These are phyloP conservation scores for Coecobrya sp. DNA, from an alignment of 2,888 invertebrate genomes.

Conservation along the genomic window DNA sequence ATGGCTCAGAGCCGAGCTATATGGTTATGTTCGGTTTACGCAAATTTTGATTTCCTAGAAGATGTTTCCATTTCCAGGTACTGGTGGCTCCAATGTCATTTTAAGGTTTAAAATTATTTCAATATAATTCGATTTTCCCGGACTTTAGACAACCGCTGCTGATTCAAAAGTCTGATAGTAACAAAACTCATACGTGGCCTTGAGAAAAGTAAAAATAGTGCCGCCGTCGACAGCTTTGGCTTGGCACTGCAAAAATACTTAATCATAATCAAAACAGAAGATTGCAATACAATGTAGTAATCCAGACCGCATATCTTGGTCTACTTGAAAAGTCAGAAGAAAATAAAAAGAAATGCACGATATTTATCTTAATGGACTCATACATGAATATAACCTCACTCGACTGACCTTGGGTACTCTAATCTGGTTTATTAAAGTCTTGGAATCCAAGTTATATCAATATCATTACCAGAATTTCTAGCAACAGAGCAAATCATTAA, in stretches of 20 bases:
- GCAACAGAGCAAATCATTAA: too few species aligned
- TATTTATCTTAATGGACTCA: constrained; percentile 38
- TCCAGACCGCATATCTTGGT: background rate
- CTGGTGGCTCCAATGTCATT: background rate
- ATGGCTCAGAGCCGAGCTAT: too few species aligned
- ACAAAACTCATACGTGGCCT: background rate
- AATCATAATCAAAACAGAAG: background rate
- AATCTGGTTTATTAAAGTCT: constrained; percentile 18
- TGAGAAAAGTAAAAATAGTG: background rate
- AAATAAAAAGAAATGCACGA: background rate
- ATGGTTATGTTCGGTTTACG: too few species aligned
- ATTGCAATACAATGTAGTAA: constrained; percentile 29
- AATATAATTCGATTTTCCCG: background rate
- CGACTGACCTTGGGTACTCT: constrained; percentile 44
- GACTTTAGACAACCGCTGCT: background rate
- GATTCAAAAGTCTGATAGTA: background rate
- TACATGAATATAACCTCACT: background rate
- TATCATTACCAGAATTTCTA: background rate
- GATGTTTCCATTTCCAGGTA: constrained; percentile 19
- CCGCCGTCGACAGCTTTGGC: background rate
- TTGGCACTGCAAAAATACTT: background rate
- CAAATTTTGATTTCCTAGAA: constrained; percentile 15
- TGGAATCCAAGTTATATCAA: background rate
- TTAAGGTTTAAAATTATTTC: constrained; percentile 9
- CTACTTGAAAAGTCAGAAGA: background rate